These are phyloP conservation scores for Abramis brama DNA, from an alignment of 2,113 vertebrate species.

Conservation along the genomic window DNA sequence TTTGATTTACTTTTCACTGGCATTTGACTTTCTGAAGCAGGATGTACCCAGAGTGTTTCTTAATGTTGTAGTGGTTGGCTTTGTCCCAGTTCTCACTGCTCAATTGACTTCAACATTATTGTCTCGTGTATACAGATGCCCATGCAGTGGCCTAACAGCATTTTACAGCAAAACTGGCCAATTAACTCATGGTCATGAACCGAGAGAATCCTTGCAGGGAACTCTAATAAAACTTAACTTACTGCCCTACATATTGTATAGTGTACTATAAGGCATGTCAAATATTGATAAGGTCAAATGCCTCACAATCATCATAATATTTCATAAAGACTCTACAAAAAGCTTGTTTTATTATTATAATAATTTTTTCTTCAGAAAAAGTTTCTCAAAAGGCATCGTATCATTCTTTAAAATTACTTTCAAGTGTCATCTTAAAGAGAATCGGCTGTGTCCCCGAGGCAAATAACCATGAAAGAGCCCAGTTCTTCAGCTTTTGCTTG, in stretches of 20 bases:
- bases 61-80: background rate
- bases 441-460: background rate
- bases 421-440: background rate
- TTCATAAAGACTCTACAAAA: background rate
- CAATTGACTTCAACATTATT: background rate
- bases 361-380: background rate
- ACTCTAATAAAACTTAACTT: background rate
- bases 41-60: background rate
- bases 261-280: no score
- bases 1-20: background rate
- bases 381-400: background rate
- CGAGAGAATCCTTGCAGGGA: background rate
- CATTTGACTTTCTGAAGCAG: background rate
- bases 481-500: background rate
- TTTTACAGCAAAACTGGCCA: background rate
- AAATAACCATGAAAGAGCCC: background rate
- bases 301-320: background rate
- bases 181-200: no score
- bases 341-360: background rate
- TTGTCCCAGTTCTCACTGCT: background rate
- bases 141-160: background rate
- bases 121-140: background rate
- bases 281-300: no score
- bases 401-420: background rate
- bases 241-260: background rate